Evolutionary conservation across 2,113 vertebrate genomes (phyloP), one percentile per base, ranked within the genome.

Genomic region (Rhabdomys dilectus): DNA sequence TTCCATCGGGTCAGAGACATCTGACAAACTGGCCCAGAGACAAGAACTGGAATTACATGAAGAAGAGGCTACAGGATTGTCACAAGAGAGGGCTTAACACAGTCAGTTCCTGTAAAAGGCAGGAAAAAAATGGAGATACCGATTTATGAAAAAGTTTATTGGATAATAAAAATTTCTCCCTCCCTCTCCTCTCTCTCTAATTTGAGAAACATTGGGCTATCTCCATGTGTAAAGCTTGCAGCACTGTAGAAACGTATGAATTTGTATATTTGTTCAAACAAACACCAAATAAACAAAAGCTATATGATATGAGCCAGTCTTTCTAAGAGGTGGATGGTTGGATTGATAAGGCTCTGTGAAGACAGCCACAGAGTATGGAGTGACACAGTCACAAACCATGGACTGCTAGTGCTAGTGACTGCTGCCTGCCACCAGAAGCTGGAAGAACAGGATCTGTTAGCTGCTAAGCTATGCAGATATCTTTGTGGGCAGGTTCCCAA

Each of bases 31-130:
- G 85, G 17, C 19, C 60, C 34, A 45, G 45, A 87, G 42, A 89
- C 31, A 53, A 89, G 81, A 91, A 21, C 73, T 91, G 72, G 68
- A 88, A 58, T 95, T 91, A 81, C 13, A 87, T 60, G n/a, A 93
- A 66, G 80, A 39, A 89, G 66, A 94, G 72, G 62, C 68, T 73
- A 66, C 12, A n/a, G 13, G 62, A 53, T 70, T 39, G 7, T 78
- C 75, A 76, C 11, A 29, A n/a, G 78, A 88, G 77, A 96, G 36
- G 36, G 85, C 5, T 89, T 58, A 95, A 90, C 94, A 62, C 16
- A 72, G 26, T 53, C 36, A 88, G 24, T 81, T 31, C 60, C 15
- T 3, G 31, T 42, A 64, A 53, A 96, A 89, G 81, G 75, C 19
- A 89, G 22, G 19, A 13, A 39, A 75, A 64, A 93, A 97, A 94